These are phyloP conservation scores for Holcopasites calliopsidis DNA, from an alignment of 1,140 invertebrate genomes.

Conservation along the genomic window DNA sequence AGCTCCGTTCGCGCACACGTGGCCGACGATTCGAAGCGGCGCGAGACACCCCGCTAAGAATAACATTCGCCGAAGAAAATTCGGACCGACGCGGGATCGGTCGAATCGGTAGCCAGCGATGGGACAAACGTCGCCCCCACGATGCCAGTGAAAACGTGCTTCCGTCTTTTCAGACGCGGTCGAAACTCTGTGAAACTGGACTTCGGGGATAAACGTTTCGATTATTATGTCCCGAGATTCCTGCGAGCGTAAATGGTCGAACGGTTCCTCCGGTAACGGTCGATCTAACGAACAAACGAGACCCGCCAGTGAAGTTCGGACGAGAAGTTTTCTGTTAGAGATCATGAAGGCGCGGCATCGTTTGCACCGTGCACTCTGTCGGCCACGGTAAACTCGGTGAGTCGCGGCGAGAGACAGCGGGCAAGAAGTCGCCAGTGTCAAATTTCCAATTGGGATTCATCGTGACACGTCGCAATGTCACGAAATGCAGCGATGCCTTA, in stretches of 20 bases:
- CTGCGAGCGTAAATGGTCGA: neutral
- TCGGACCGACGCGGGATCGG: neutral
- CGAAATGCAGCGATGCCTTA: neutral
- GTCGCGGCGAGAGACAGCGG: neutral
- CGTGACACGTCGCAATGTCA: neutral
- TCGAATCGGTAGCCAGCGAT: neutral
- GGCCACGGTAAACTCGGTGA: neutral
- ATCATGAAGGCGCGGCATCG: neutral
- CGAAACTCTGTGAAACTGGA: neutral
- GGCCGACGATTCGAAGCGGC: neutral
- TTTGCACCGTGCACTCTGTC: neutral
- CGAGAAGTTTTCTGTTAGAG: neutral
- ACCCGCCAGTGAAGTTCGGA: too few species aligned
- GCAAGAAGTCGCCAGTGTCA: neutral
- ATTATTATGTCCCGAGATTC: neutral
- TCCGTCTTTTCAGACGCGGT: neutral
- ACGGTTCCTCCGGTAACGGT: too few species aligned
- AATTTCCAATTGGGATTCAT: neutral
- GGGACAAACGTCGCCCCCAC: neutral
- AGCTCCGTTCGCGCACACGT: neutral
- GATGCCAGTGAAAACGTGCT: constrained; percentile 1
- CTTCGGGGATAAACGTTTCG: too few species aligned
- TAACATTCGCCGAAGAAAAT: constrained; percentile 14
- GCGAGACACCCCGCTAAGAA: constrained; percentile 11
- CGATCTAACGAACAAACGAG: neutral